These are phyloP conservation scores for Catostomus latipinnis DNA, from an alignment of 2,797 vertebrate genomes.

Conservation along the genomic window DNA sequence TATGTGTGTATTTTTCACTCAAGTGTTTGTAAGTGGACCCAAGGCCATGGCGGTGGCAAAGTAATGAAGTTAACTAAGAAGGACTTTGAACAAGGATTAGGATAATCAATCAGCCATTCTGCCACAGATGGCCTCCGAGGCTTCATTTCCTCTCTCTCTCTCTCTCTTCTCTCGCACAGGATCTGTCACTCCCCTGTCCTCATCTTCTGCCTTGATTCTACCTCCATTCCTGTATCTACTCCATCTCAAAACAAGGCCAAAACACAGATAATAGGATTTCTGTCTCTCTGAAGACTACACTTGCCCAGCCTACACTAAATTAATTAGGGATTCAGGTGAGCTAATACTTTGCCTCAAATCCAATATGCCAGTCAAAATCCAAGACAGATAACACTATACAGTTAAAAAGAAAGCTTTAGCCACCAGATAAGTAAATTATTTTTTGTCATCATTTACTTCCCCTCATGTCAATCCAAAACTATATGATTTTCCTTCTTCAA, in stretches of 20 bases:
- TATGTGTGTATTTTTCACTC: constrained; percentile 25
- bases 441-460: not conserved
- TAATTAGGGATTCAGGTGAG: constrained; percentile 10
- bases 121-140: constrained; percentile 21
- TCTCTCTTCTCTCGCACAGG: not conserved
- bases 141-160: constrained; percentile 5
- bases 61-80: constrained; percentile 74
- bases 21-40: constrained; percentile 54
- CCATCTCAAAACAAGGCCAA: constrained; percentile 22
- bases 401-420: not conserved
- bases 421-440: not conserved
- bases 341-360: constrained; percentile 14
- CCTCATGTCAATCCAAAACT: no score
- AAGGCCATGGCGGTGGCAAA: constrained; percentile 62
- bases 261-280: constrained; percentile 25
- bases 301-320: constrained; percentile 15
- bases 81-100: constrained; percentile 75
- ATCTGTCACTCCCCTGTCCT: constrained; percentile 26
- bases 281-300: not conserved
- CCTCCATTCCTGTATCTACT: constrained; percentile 4
- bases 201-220: constrained; percentile 13
- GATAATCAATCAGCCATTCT: constrained; percentile 70
- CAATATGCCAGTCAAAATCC: not conserved
- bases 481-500: no score
- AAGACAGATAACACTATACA: constrained; percentile 36